Evolutionary conservation across 2,113 vertebrate species (phyloP).

Genomic region (Hemicordylus capensis): DNA sequence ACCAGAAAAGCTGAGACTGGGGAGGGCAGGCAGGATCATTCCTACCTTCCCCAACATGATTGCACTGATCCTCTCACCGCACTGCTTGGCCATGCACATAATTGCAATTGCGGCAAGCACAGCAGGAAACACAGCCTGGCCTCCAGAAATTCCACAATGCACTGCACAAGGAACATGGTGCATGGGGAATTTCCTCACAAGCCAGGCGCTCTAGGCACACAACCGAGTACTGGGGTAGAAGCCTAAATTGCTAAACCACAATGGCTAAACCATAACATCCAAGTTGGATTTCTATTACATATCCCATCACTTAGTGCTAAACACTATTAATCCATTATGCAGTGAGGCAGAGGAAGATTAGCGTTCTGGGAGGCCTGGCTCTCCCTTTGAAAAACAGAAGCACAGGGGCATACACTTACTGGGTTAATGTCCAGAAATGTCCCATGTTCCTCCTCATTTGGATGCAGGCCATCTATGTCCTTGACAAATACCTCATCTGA

Average conservation of each 20-base stretch:
- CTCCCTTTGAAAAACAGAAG: background rate
- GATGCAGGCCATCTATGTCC: slow-evolving; percentile 86
- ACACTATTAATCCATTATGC: background rate
- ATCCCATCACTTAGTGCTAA: background rate
- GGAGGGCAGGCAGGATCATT: no score
- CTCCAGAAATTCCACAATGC: no score
- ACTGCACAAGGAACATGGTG: no score
- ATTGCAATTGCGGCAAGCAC: no score
- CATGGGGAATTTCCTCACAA: background rate
- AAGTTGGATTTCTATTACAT: background rate
- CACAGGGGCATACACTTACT: slow-evolving; percentile 71
- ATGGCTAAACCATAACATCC: background rate
- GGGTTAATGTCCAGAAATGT: slow-evolving; percentile 90
- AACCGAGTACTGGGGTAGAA: no score
- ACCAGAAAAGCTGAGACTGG: no score
- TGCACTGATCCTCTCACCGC: no score
- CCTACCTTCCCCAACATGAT: no score
- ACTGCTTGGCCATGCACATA: no score
- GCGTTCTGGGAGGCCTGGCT: background rate
- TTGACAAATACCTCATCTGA: slow-evolving; percentile 83
- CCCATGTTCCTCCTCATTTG: slow-evolving; percentile 86
- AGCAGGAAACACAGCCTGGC: no score
- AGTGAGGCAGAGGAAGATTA: background rate
- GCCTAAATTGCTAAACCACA: no score
- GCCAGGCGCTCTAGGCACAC: no score